Evolutionary conservation across 2,888 invertebrate genomes (phyloP), one percentile per base, ranked within the genome.

Genomic region (Leucozona laternaria): DNA sequence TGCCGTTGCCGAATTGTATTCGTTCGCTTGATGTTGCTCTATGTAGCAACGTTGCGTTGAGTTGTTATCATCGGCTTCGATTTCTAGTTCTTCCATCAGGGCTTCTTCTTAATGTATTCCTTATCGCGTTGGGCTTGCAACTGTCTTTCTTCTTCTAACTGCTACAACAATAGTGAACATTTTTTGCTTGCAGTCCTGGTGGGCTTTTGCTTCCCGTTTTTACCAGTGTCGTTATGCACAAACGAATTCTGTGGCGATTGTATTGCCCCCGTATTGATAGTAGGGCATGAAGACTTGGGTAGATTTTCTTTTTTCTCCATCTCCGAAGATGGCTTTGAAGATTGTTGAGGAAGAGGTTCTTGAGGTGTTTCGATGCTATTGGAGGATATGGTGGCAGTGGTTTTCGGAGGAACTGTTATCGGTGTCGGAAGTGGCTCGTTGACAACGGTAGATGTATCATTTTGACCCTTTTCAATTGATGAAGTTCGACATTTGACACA

Each of bases 31-130:
- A 0, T 25, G n/a, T 15, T 43, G 15, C 5, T 0, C n/a, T 7
- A n/a, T 7, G 2, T 43, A 15, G 11, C 2, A 10, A 1, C 20
- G 4, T 15, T 8, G n/a, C 17, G 0, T 11, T 8, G 6, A 15
- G 66, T 15, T 10, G 8, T 48, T 17, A 25, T 13, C 34, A 22
- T 34, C 7, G 13, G 7, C 1, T 50, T 34, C 10, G 10, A 68
- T 4, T 34, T 34, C 15, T 4, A 68, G 8, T 4, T 22, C 20
- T 2, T 20, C 20, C 31, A 68, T 4, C n/a, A 68, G 2, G 5
- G 31, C 45, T 68, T 68, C 17, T 50, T 68, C 31, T 68, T 2
- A 1, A 53, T 37, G 7, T 53, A 68, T 15, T 53, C 53, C 15
- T 8, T 34, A 25, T 68, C 68, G 0, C 53, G 8, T 22, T 53